phyloP scores from a whole-genome alignment of 2,888 invertebrate genomes.

The Trisateles emortualis region DNA sequence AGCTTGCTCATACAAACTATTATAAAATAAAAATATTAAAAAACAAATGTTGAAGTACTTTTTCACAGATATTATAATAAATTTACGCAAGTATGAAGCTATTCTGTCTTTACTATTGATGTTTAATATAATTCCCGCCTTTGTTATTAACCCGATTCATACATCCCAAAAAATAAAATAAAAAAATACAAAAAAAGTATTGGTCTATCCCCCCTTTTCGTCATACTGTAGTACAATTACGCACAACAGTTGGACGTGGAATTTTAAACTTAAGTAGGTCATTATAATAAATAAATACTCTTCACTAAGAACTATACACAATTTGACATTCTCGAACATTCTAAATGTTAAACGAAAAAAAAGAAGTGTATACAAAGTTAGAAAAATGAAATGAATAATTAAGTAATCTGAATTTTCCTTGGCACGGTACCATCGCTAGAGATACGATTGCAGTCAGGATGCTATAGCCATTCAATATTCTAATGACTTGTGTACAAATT shows the following conservation, averaged over 20 bases:
- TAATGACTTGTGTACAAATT: neutral
- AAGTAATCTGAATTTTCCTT: constrained; percentile 49
- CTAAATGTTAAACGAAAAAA: constrained; percentile 11
- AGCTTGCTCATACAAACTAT: constrained; percentile 52
- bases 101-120: constrained; percentile 65
- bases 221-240: constrained; percentile 45
- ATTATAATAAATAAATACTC: constrained; percentile 39
- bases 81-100: constrained; percentile 65
- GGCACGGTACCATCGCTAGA: constrained; percentile 44
- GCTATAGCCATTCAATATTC: neutral
- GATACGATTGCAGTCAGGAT: constrained; percentile 22
- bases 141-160: constrained; percentile 42
- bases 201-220: constrained; percentile 23
- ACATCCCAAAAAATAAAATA: constrained; percentile 31
- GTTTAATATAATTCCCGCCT: constrained; percentile 54
- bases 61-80: constrained; percentile 13
- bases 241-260: constrained; percentile 30
- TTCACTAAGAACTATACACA: constrained; percentile 27
- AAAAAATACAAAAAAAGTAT: constrained; percentile 27
- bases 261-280: constrained; percentile 36
- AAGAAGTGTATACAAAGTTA: constrained; percentile 17
- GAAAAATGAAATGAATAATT: constrained; percentile 60
- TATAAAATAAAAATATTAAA: constrained; percentile 19
- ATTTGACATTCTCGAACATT: constrained; percentile 21
- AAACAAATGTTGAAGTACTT: constrained; percentile 25